Evolutionary conservation across 2,797 vertebrate species (phyloP).

Genomic region (Pangasius mekongensis): DNA sequence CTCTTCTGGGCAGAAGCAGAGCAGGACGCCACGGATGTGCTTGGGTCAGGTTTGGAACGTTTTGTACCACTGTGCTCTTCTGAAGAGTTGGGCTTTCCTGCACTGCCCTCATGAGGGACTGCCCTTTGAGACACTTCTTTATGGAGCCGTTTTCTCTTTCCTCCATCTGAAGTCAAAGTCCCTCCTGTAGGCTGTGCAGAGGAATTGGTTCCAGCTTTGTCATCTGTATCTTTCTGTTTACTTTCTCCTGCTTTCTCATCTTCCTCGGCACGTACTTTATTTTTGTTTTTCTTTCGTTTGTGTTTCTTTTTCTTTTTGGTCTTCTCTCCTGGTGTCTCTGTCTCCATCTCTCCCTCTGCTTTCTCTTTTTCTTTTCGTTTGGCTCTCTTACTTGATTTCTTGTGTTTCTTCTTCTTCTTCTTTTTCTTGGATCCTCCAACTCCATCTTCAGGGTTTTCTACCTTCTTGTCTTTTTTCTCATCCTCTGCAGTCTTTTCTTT

Average conservation of each 20-base stretch:
- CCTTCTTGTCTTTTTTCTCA: slow-evolving; percentile 69
- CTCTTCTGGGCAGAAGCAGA: slow-evolving; percentile 77
- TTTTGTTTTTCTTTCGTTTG: slow-evolving; percentile 92
- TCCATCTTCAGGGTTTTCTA: slow-evolving; percentile 68
- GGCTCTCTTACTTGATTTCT: slow-evolving; percentile 88
- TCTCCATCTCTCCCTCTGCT: slow-evolving; percentile 70
- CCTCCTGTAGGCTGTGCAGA: slow-evolving; percentile 57
- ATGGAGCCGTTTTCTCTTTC: slow-evolving; percentile 79
- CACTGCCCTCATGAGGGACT: slow-evolving; percentile 77
- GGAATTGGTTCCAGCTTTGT: slow-evolving; percentile 61
- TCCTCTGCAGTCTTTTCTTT: slow-evolving; percentile 65
- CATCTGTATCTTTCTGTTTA: slow-evolving; percentile 60
- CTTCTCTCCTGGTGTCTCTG: slow-evolving; percentile 81
- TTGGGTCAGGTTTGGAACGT: slow-evolving; percentile 76
- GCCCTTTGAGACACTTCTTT: slow-evolving; percentile 81
- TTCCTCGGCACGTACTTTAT: slow-evolving; percentile 69
- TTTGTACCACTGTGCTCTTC: slow-evolving; percentile 84
- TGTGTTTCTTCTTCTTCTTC: slow-evolving; percentile 98
- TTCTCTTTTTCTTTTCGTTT: slow-evolving; percentile 86
- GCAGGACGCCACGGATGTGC: slow-evolving; percentile 72
- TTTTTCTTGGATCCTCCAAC: slow-evolving; percentile 84
- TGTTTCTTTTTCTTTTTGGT: slow-evolving; percentile 93
- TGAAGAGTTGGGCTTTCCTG: slow-evolving; percentile 69
- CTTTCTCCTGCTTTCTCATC: slow-evolving; percentile 64
- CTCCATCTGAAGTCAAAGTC: slow-evolving; percentile 71